Evolutionary conservation across 2,888 invertebrate genomes (phyloP).

Genomic region (Schizotus pectinicornis): DNA sequence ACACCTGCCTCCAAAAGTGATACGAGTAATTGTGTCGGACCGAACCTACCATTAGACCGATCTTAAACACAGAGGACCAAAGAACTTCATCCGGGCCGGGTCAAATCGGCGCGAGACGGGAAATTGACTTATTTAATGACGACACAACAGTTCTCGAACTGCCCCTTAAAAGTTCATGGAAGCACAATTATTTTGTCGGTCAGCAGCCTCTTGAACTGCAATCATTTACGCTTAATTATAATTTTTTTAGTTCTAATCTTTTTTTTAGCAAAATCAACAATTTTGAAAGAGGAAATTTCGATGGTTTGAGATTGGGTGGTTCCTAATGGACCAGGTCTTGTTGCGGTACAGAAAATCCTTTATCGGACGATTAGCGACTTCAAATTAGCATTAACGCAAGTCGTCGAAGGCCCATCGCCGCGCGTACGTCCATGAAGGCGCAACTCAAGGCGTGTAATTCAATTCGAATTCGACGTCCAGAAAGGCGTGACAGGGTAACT

Average conservation of each 20-base stretch:
- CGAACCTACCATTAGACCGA: slow-evolving; percentile 12
- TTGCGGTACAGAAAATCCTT: not conserved
- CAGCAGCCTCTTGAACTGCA: no score
- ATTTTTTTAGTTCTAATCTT: no score
- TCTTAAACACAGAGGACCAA: slow-evolving; percentile 7
- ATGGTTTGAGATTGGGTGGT: no score
- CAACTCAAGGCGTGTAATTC: slow-evolving; percentile 15
- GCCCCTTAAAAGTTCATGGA: no score
- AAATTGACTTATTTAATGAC: no score
- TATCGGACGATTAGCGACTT: slow-evolving; percentile 2
- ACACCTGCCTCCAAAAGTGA: slow-evolving; percentile 19
- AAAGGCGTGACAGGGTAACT: slow-evolving; percentile 24
- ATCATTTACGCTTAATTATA: no score
- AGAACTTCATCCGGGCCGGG: not conserved
- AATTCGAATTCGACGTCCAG: slow-evolving; percentile 15
- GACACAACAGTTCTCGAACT: no score
- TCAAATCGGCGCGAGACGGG: not conserved
- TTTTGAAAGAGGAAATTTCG: no score
- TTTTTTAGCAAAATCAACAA: no score
- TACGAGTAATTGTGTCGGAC: slow-evolving; percentile 10
- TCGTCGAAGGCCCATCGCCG: not conserved
- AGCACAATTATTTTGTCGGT: no score
- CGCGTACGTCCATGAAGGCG: no score
- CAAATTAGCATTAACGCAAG: slow-evolving; percentile 12
- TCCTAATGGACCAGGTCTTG: no score